Percentiles rank a stretch among this genome's conserved stretches.
Conservation (phyloP, 2,797 vertebrate genomes). For the Leucoraja ocellata region DNA sequence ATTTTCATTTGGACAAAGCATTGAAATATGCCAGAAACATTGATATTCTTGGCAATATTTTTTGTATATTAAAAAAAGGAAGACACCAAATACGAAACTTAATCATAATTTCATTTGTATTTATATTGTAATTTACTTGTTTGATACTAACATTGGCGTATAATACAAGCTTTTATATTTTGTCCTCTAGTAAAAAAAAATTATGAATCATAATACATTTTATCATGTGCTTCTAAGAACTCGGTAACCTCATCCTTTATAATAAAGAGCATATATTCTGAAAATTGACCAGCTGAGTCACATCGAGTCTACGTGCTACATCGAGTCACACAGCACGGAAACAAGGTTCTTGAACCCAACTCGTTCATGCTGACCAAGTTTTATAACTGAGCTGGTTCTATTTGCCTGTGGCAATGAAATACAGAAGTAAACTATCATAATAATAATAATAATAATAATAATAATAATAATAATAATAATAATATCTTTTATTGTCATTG, state of each 20-base stretch:
- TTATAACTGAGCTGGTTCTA: too few relatives aligned
- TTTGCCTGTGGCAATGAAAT: not conserved
- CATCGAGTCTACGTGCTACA: too few relatives aligned
- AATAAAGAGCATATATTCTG: not conserved
- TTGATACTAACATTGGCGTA: not conserved
- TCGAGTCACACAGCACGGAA: too few relatives aligned
- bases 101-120: conserved; percentile 18
- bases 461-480: too few relatives aligned
- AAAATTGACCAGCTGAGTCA: not conserved
- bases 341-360: too few relatives aligned
- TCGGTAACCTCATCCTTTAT: too few relatives aligned
- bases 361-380: too few relatives aligned
- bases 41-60: conserved; percentile 7
- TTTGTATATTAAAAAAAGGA: conserved; percentile 28
- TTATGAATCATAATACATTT: too few relatives aligned
- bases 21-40: not conserved
- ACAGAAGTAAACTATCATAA: not conserved
- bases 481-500: too few relatives aligned
- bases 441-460: too few relatives aligned
- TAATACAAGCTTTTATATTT: not conserved
- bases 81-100: not conserved
- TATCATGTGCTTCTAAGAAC: too few relatives aligned
- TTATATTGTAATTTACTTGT: conserved; percentile 37
- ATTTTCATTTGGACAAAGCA: not conserved
- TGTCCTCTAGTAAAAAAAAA: not conserved